These are phyloP conservation scores for Otus scops DNA, from an alignment of 2,797 vertebrate species.

Conservation along the genomic window DNA sequence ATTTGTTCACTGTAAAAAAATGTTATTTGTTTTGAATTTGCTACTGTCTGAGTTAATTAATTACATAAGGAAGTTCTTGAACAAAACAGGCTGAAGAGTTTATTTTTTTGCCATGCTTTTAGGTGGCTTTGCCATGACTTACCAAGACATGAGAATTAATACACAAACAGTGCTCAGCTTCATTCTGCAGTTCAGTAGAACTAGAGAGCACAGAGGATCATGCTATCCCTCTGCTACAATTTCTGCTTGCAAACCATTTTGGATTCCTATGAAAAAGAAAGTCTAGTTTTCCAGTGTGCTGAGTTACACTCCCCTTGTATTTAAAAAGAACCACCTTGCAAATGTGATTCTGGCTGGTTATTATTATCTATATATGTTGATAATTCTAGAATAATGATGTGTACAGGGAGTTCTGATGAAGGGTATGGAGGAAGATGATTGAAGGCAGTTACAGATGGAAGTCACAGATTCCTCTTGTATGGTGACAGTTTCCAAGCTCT, in stretches of 20 bases:
- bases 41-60: conserved; percentile 44
- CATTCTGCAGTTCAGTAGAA: background rate
- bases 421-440: conserved; percentile 39
- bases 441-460: conserved; percentile 56
- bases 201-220: background rate
- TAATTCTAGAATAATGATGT: conserved; percentile 33
- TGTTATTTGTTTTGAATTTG: background rate
- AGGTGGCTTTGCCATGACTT: conserved; percentile 1
- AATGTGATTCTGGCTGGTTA: background rate
- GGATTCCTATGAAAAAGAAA: background rate
- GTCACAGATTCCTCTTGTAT: conserved; percentile 43
- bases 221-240: background rate
- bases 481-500: conserved; percentile 46
- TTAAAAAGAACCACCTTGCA: background rate
- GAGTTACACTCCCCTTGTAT: background rate
- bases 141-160: background rate
- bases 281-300: background rate
- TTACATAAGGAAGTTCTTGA: background rate
- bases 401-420: conserved; percentile 12
- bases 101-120: background rate
- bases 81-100: conserved; percentile 2
- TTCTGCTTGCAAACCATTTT: background rate
- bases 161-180: background rate
- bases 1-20: background rate
- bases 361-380: background rate